phyloP scores from a whole-genome alignment of 2,113 vertebrate genomes.

The Hemichromis elongatus region DNA sequence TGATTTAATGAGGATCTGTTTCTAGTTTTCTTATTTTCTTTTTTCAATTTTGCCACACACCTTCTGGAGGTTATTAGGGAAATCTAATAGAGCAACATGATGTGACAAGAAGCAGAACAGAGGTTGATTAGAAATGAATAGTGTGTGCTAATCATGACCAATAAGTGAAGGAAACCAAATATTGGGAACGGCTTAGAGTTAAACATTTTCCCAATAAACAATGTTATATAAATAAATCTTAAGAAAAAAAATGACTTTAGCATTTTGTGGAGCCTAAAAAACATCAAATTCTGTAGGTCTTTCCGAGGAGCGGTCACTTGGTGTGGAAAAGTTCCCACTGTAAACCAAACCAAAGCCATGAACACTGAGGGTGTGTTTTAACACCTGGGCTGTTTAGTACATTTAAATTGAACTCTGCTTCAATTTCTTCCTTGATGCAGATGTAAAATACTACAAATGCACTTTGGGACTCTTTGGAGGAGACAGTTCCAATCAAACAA shows the following conservation, averaged over 20 bases:
- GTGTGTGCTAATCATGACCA: neutral
- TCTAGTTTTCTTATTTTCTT: constrained; percentile 25
- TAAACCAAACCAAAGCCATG: neutral
- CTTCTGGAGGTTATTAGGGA: constrained; percentile 36
- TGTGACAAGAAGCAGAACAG: neutral
- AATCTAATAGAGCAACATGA: neutral
- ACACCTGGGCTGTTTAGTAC: neutral
- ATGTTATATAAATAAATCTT: neutral
- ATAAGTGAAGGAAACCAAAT: neutral
- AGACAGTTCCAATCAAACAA: neutral
- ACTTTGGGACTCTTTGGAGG: neutral
- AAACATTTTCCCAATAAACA: neutral
- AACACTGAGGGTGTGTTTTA: neutral
- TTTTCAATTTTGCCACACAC: neutral
- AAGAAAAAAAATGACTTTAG: neutral
- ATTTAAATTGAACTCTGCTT: neutral
- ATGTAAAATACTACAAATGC: neutral
- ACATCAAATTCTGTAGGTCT: neutral
- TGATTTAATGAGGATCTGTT: constrained; percentile 56
- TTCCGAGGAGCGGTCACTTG: neutral
- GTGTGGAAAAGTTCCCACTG: neutral
- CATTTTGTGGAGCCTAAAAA: neutral
- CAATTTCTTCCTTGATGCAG: neutral
- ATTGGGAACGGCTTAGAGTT: neutral
- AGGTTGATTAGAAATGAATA: neutral